A percentile compares a stretch with the other conserved stretches of the same genome.
phyloP scores from a whole-genome alignment of 2,888 invertebrate species.

The Aromia moschata region DNA sequence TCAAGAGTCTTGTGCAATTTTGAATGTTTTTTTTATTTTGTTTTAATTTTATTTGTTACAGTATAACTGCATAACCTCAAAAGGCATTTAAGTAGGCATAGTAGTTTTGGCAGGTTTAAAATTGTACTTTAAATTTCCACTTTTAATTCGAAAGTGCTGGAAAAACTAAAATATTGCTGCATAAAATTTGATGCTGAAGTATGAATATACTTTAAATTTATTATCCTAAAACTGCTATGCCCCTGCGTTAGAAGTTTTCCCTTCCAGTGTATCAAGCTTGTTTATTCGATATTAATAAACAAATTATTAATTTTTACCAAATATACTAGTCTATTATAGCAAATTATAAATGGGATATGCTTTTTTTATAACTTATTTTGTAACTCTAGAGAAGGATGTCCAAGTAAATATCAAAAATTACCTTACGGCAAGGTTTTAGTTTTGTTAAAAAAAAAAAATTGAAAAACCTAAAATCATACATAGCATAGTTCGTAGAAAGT shows the following conservation, averaged over 20 bases:
- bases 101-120: background rate
- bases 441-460: conserved; percentile 1
- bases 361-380: conserved; percentile 38
- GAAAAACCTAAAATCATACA: conserved; percentile 7
- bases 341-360: conserved; percentile 38
- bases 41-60: conserved; percentile 5
- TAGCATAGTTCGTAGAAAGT: conserved; percentile 11
- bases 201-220: background rate
- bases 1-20: conserved; percentile 12
- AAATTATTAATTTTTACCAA: conserved; percentile 39
- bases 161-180: no score
- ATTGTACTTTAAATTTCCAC: background rate
- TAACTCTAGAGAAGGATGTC: conserved; percentile 27
- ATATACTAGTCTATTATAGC: conserved; percentile 41
- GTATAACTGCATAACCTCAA: conserved; percentile 8
- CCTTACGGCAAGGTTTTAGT: conserved; percentile 7
- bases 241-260: conserved; percentile 20
- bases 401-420: conserved; percentile 3
- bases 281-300: conserved; percentile 31
- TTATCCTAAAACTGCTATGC: conserved; percentile 14
- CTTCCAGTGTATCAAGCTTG: conserved; percentile 24
- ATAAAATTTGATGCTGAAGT: background rate
- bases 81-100: conserved; percentile 17
- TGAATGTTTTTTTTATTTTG: conserved; percentile 10
- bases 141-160: no score